A percentile compares a stretch with the other conserved stretches of the same genome.
Evolutionary conservation across 2,797 vertebrate species (phyloP).

Genomic region (Poecilia picta): DNA sequence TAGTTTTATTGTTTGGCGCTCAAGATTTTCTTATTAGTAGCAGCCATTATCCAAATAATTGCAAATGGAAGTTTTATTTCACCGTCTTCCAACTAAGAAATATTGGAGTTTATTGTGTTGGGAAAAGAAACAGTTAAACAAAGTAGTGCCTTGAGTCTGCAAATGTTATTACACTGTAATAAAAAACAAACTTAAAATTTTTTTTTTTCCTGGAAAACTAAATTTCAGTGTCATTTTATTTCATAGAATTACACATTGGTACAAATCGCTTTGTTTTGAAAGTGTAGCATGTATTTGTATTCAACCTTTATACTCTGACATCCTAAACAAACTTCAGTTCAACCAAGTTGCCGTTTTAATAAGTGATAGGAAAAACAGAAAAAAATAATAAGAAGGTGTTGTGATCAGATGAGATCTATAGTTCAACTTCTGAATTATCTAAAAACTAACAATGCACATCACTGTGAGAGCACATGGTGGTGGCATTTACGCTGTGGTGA

Average conservation of each 20-base stretch:
- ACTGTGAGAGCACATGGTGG: neutral
- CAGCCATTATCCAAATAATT: conserved; percentile 19
- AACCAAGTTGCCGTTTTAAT: neutral
- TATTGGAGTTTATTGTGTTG: neutral
- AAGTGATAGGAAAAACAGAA: no score
- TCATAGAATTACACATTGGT: neutral
- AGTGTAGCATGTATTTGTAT: neutral
- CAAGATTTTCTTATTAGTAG: conserved; percentile 31
- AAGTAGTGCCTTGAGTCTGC: neutral
- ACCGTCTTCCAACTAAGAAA: conserved; percentile 17
- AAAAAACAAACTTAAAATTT: neutral
- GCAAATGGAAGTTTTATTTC: conserved; percentile 3
- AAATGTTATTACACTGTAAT: neutral
- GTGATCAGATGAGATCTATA: neutral
- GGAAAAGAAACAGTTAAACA: conserved; percentile 11
- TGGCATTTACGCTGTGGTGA: neutral
- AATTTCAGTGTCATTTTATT: neutral
- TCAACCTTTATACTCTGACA: neutral
- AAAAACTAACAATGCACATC: neutral
- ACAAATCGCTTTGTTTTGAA: neutral
- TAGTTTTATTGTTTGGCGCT: conserved; percentile 35
- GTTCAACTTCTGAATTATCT: neutral
- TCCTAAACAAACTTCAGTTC: neutral
- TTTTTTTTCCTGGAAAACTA: neutral
- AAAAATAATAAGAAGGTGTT: neutral